Evolutionary conservation across 2,113 vertebrate genomes (phyloP).

Genomic region (Pterocles burchelli): DNA sequence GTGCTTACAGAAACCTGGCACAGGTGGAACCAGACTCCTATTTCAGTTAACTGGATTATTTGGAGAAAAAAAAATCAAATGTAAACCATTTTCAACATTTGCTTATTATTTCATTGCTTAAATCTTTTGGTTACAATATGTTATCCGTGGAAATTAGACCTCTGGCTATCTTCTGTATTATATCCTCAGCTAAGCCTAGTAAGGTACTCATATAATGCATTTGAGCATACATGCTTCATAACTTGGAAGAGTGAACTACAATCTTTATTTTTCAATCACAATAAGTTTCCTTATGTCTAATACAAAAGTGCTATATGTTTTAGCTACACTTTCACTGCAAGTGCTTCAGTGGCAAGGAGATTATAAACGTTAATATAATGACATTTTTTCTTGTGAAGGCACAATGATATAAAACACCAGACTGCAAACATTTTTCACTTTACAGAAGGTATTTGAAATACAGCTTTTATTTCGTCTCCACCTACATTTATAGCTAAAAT

Average conservation of each 20-base stretch:
- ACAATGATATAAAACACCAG: not conserved
- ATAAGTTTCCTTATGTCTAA: not conserved
- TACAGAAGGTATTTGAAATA: constrained; percentile 41
- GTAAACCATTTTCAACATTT: not conserved
- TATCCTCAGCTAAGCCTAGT: not conserved
- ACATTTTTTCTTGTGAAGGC: constrained; percentile 35
- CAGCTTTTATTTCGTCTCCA: constrained; percentile 43
- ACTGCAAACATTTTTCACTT: constrained; percentile 9
- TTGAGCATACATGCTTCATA: not conserved
- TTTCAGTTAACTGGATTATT: not conserved
- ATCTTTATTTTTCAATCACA: not conserved
- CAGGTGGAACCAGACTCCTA: not conserved
- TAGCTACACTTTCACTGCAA: not conserved
- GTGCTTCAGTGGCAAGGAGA: not conserved
- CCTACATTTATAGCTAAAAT: constrained; percentile 48
- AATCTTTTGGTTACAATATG: not conserved
- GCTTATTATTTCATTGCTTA: not conserved
- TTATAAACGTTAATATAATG: constrained; percentile 48
- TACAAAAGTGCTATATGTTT: not conserved
- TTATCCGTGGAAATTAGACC: not conserved
- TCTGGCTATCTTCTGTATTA: not conserved
- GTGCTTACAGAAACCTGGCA: not conserved
- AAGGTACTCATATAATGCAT: not conserved
- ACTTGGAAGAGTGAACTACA: not conserved
- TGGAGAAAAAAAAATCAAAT: not conserved